These are phyloP conservation scores for Drosophila antonietae DNA, from an alignment of 2,888 invertebrate genomes.

Conservation along the genomic window DNA sequence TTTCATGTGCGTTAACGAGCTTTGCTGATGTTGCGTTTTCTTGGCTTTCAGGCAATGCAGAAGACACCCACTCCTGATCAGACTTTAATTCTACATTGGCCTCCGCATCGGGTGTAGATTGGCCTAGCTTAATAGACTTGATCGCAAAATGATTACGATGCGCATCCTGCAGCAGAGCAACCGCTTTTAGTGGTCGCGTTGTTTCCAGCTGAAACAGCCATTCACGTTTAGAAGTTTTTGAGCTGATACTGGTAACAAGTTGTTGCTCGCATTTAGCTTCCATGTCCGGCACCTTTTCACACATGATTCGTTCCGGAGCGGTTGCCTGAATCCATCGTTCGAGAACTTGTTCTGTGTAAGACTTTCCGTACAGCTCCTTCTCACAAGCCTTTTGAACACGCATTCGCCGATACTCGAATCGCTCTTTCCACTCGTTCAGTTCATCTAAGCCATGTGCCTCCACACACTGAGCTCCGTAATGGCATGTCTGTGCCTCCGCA, in stretches of 20 bases:
- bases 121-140: constrained; percentile 84
- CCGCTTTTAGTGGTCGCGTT: constrained; percentile 86
- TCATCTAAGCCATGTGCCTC: constrained; percentile 91
- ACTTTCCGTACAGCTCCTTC: constrained; percentile 88
- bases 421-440: constrained; percentile 89
- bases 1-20: constrained; percentile 83
- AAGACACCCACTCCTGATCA: constrained; percentile 86
- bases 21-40: constrained; percentile 26
- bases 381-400: constrained; percentile 88
- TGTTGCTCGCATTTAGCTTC: constrained; percentile 87
- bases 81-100: constrained; percentile 84
- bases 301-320: constrained; percentile 88
- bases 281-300: constrained; percentile 87
- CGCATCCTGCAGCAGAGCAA: constrained; percentile 89
- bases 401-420: constrained; percentile 89
- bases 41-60: constrained; percentile 18
- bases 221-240: constrained; percentile 87
- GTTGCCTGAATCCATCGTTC: constrained; percentile 88
- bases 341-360: constrained; percentile 87
- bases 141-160: constrained; percentile 89
- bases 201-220: constrained; percentile 87
- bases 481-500: constrained; percentile 86
- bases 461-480: constrained; percentile 89
- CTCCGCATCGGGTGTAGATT: constrained; percentile 29
- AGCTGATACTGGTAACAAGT: constrained; percentile 87